phyloP scores from a whole-genome alignment of 1,140 invertebrate genomes.

The Leptinotarsa undecemlineata region DNA sequence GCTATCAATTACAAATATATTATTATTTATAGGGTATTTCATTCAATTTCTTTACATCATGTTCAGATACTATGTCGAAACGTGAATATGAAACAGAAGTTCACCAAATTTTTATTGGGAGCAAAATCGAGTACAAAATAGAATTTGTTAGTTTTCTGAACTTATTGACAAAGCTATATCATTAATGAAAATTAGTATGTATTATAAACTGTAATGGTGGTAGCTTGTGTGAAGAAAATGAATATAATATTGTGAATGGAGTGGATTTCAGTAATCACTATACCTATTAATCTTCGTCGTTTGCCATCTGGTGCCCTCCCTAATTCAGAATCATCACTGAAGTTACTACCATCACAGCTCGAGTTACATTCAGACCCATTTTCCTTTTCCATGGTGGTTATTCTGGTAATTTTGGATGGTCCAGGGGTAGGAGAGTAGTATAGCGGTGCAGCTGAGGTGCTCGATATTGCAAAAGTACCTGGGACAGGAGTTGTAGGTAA shows the following conservation, averaged over 20 bases:
- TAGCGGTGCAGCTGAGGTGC: background rate
- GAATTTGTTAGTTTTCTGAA: background rate
- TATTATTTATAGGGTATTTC: background rate
- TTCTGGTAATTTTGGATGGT: background rate
- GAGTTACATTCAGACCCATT: background rate
- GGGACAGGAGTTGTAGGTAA: background rate
- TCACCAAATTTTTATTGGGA: background rate
- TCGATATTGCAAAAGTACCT: background rate
- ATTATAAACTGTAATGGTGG: too few species aligned
- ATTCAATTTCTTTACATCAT: background rate
- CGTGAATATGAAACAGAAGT: background rate
- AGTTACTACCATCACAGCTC: background rate
- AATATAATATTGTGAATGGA: background rate
- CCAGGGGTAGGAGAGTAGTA: too few species aligned
- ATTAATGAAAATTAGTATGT: background rate
- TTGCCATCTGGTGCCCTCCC: background rate
- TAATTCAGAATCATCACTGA: background rate
- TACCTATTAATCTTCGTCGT: background rate
- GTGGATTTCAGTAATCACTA: background rate
- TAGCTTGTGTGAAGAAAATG: too few species aligned
- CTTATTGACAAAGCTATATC: background rate
- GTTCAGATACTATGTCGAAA: background rate
- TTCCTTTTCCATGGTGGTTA: background rate
- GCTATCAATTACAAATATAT: background rate
- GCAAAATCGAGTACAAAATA: background rate